These are phyloP conservation scores for Pogonocichla stellata DNA, from an alignment of 2,113 vertebrate species.

Conservation along the genomic window DNA sequence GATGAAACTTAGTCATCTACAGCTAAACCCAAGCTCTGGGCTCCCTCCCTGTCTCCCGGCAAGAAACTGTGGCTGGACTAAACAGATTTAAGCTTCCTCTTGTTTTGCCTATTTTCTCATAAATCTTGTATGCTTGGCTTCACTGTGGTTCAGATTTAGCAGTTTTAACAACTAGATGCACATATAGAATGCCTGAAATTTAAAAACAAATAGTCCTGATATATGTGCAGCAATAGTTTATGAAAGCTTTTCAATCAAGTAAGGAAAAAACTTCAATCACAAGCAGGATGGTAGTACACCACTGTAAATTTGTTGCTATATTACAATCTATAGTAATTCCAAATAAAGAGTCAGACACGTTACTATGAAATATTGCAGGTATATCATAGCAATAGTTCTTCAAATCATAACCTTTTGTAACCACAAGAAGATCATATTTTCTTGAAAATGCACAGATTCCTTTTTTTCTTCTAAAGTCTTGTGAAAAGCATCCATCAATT, in stretches of 20 bases:
- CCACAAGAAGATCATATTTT: background rate
- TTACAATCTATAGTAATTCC: background rate
- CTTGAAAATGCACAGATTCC: background rate
- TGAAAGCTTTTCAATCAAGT: background rate
- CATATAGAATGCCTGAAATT: background rate
- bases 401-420: background rate
- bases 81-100: background rate
- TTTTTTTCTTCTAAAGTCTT: background rate
- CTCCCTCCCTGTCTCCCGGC: background rate
- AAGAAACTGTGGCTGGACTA: background rate
- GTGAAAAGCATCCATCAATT: constrained; percentile 29
- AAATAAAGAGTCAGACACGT: background rate
- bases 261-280: background rate
- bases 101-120: background rate
- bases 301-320: background rate
- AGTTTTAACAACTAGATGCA: background rate
- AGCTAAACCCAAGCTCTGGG: background rate
- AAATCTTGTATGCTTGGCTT: background rate
- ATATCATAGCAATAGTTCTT: background rate
- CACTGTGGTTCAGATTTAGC: background rate
- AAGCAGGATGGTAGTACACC: background rate
- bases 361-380: background rate
- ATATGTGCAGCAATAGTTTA: background rate
- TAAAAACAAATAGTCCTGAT: background rate
- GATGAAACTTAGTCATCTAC: background rate